Evolutionary conservation across 2,113 vertebrate species (phyloP), one percentile per base, ranked within the genome.

Genomic region (Hippocampus guttulatus): DNA sequence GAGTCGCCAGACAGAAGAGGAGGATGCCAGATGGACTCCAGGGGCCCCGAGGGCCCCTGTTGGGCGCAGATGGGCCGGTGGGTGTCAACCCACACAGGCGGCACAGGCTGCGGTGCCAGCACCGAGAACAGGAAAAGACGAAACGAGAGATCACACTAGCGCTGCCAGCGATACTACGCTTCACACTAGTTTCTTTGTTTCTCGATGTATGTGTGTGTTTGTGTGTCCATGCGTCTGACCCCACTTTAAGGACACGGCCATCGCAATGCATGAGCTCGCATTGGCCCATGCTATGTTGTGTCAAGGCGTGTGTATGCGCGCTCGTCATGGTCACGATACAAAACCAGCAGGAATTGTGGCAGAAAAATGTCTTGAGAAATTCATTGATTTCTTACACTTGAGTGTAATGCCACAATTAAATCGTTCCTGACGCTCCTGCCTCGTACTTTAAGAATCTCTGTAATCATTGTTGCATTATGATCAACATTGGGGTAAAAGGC

Each of bases 31-130:
- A 92, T 89, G 87, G 89, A 86, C 83, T 75, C 76, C 64, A 58
- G 69, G 75, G 86, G 25, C 67, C 78, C 75, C 2, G 27, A 71
- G 80, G 87, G 84, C 69, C 76, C 20, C 75, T 45, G 52, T 81
- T 77, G 81, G 85, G 67, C 86, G 79, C 91, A 92, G 90, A 92
- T 91, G 88, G 90, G 79, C 66, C 79, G 85, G 90, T 92, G 90
- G 91, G 90, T 87, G 79, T 80, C 80, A 65, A 71, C 78, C 80
- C 79, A 76, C 83, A 75, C 84, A 78, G 72, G 64, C 77, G 68
- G 78, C 65, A 73, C 76, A 72, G 68, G 71, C 72, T 47, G 67
- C 67, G 67, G 61, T 18, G 41, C 62, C 71, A 74, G 81, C 67
- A 68, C 75, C 66, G 47, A 76, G 79, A 79, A 76, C 25, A 60